Percentiles rank a stretch among this genome's conserved stretches.
Conservation (phyloP, 2,888 invertebrate genomes). For the Brenthis ino region DNA sequence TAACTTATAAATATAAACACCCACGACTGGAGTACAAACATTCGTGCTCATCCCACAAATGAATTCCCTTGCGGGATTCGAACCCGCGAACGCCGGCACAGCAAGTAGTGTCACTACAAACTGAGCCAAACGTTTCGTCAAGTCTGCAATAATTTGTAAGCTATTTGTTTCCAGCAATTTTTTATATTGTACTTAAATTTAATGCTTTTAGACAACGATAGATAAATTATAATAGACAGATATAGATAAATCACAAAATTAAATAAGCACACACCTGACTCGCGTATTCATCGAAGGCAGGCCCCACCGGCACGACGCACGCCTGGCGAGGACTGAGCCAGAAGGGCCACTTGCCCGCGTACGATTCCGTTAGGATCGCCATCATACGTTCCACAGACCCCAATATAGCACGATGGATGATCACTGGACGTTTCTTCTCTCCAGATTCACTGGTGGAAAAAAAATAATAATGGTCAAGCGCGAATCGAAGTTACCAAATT, state of each 20-base stretch:
- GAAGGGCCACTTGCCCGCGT: conserved; percentile 99
- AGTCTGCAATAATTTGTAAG: background rate
- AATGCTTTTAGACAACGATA: too few species aligned
- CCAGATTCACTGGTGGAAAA: conserved; percentile 88
- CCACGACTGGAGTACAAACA: too few species aligned
- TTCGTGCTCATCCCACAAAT: too few species aligned
- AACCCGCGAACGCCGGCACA: too few species aligned
- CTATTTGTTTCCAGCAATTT: too few species aligned
- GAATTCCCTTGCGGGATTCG: too few species aligned
- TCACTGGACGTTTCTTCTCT: conserved; percentile 96
- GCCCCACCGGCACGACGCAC: conserved; percentile 94
- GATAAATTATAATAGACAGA: too few species aligned
- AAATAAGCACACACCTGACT: conserved; percentile 79
- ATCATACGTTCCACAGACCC: conserved; percentile 99
- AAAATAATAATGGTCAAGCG: background rate
- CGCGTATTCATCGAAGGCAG: conserved; percentile 94
- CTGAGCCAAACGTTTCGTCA: background rate
- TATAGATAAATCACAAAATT: background rate
- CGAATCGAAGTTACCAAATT: too few species aligned
- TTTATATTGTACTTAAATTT: too few species aligned
- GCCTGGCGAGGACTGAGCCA: conserved; percentile 98
- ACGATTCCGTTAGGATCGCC: conserved; percentile 97
- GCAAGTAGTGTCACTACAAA: background rate
- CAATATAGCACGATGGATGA: conserved; percentile 97
- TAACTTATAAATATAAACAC: too few species aligned